A percentile compares a stretch with the other conserved stretches of the same genome.
Evolutionary conservation across 2,113 vertebrate genomes (phyloP).

Genomic region (Ceyx melanurus): DNA sequence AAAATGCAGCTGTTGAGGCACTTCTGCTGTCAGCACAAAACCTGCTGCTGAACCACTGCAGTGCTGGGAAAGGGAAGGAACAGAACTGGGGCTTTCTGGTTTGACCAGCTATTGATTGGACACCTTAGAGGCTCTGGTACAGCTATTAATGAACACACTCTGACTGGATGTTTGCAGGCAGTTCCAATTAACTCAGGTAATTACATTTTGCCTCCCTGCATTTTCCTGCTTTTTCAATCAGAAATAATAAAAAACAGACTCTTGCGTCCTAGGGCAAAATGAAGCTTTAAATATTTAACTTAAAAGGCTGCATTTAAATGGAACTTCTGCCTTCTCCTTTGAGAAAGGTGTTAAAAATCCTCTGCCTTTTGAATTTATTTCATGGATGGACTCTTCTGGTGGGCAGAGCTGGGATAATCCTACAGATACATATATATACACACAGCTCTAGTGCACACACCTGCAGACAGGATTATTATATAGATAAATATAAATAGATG

Average conservation of each 20-base stretch:
- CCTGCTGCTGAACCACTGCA: neutral
- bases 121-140: neutral
- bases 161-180: neutral
- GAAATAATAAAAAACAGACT: conserved; percentile 32
- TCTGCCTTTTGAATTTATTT: neutral
- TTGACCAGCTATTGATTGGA: neutral
- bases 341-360: neutral
- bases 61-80: neutral
- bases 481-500: too few relatives aligned
- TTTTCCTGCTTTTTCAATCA: conserved; percentile 31
- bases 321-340: neutral
- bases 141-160: conserved; percentile 1
- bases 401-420: neutral
- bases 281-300: conserved; percentile 50
- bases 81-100: neutral
- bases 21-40: neutral
- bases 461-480: accelerated
- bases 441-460: accelerated
- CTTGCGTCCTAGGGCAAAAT: neutral
- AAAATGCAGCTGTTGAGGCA: neutral
- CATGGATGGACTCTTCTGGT: neutral
- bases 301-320: conserved; percentile 1
- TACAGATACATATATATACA: neutral
- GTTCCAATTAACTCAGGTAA: conserved; percentile 29
- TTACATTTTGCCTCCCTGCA: conserved; percentile 22